Evolutionary conservation across 2,113 vertebrate species (phyloP), one percentile per base, ranked within the genome.

Genomic region (Mesocricetus auratus): DNA sequence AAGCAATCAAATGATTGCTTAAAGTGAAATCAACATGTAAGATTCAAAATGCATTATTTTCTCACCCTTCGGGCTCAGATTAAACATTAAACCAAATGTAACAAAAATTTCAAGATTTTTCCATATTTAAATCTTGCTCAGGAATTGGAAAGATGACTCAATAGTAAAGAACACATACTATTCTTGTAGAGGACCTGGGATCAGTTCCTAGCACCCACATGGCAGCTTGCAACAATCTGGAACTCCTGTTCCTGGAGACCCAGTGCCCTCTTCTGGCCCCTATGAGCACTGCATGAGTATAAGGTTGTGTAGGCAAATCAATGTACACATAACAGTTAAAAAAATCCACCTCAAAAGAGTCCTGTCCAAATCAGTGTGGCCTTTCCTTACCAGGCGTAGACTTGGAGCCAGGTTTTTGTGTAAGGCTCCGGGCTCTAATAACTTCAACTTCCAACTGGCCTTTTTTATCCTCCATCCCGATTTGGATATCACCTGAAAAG

Each of bases 381-480:
- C 17, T 50, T 86, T 82, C 81, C 98, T 99, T 98, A 99, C 99
- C 99, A 89, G 99, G 99, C 75, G 99, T 99, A 58, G 99, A 99
- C 98, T 99, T 99, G 89, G 99, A 99, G 77, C 99, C 99, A 92
- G 99, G 99, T 96, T 99, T 99, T 95, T 99, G 99, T 10, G 98
- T 99, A 86, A 99, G 99, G 91, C 99, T 99, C 91, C 99, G 99
- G n/a, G 99, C 99, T 98, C 99, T 98, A 92, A 99, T 99, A 79
- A 99, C 99, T 98, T 99, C 99, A 85, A 99, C 99, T 98, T 99
- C 99, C 98, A 99, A 98, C 56, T 99, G 99, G 31, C 99, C 99
- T 96, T 99, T 99, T 98, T 99, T 99, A 97, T 99, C 99, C 96
- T 99, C 99, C 99, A 99, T 99, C 91, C 99, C 99, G 39, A 99